A percentile compares a stretch with the other conserved stretches of the same genome.
Evolutionary conservation across 2,113 vertebrate genomes (phyloP).

Genomic region (Cervus canadensis): DNA sequence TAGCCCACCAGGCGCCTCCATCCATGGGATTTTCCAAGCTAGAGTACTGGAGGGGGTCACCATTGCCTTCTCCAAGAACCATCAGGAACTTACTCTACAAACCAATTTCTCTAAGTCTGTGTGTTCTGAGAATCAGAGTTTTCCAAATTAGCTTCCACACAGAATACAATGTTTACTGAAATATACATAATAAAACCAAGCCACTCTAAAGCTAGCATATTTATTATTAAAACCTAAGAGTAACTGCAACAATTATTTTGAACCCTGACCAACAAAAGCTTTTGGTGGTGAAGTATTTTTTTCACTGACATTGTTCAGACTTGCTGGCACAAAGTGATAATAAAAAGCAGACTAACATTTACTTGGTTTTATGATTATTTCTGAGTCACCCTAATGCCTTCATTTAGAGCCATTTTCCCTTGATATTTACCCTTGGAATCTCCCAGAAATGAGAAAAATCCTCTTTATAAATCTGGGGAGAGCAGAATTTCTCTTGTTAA

Average conservation of each 20-base stretch:
- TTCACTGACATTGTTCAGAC: not conserved
- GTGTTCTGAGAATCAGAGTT: not conserved
- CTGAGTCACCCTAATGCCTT: not conserved
- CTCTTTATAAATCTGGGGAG: not conserved
- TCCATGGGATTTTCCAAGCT: not conserved
- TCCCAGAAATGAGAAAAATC: not conserved
- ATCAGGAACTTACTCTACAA: not conserved
- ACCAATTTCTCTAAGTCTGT: not conserved
- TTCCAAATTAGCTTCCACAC: not conserved
- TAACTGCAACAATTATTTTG: not conserved
- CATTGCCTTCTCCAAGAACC: not conserved
- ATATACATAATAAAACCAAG: not conserved
- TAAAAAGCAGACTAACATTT: not conserved
- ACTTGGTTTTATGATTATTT: constrained; percentile 4
- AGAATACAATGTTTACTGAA: not conserved
- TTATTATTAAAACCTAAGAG: not conserved
- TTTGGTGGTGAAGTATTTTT: not conserved
- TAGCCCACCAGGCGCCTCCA: not conserved
- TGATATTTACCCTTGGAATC: not conserved
- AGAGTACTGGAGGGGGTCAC: not conserved
- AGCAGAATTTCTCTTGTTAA: not conserved
- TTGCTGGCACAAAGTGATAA: not conserved
- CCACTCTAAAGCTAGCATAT: not conserved
- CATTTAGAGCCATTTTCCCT: not conserved
- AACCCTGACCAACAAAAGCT: not conserved